A percentile compares a stretch with the other conserved stretches of the same genome.
phyloP scores from a whole-genome alignment of 2,888 invertebrate species.

The Pristionchus fissidentatus region DNA sequence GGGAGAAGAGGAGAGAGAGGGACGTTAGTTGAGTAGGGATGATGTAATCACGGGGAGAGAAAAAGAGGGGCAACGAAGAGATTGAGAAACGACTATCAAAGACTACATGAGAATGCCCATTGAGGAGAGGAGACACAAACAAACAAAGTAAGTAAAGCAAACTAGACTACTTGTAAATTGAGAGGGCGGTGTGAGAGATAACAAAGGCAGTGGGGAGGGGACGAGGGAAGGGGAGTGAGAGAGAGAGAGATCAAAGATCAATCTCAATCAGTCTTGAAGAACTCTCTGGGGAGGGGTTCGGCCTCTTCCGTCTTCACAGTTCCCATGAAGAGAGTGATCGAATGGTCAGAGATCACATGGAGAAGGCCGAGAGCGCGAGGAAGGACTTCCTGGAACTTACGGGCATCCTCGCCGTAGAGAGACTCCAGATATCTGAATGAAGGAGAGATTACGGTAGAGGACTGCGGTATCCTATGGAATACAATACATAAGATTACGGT shows the following conservation, averaged over 20 bases:
- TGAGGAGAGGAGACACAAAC: neutral
- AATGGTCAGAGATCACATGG: constrained; percentile 60
- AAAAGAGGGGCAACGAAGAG: neutral
- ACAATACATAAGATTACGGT: neutral
- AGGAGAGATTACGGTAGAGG: neutral
- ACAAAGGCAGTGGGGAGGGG: constrained; percentile 26
- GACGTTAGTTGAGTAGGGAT: neutral
- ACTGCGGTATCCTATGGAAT: neutral
- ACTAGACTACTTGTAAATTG: constrained; percentile 28
- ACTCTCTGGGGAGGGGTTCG: constrained; percentile 68
- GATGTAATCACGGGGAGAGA: neutral
- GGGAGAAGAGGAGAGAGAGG: neutral
- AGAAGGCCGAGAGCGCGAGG: constrained; percentile 65
- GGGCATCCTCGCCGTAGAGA: constrained; percentile 65
- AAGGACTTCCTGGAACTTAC: constrained; percentile 60
- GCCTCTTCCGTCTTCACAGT: constrained; percentile 65
- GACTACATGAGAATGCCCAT: neutral
- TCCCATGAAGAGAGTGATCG: constrained; percentile 69
- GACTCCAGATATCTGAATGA: constrained; percentile 71
- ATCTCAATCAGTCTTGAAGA: constrained; percentile 64
- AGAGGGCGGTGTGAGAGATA: neutral
- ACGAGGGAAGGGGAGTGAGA: neutral
- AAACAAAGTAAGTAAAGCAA: constrained; percentile 20
- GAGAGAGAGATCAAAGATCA: too few species aligned
- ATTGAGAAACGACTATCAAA: neutral